Evolutionary conservation across 2,888 invertebrate genomes (phyloP).

Genomic region (Mimas tiliae): DNA sequence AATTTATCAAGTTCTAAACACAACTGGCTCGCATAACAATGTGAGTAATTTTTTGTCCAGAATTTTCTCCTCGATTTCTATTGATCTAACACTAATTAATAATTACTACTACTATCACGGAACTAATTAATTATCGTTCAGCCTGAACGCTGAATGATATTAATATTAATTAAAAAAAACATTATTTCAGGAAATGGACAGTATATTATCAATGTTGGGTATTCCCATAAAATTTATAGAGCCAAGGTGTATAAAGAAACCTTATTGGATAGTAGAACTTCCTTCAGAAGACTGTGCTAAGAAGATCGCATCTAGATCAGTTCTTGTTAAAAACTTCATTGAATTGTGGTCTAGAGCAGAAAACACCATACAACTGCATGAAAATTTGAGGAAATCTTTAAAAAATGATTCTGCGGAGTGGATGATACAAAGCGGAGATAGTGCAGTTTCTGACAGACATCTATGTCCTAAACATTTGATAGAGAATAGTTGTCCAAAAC

Average conservation of each 20-base stretch:
- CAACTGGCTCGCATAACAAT: too few species aligned
- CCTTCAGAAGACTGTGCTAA: conserved; percentile 88
- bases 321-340: conserved; percentile 90
- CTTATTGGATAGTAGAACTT: conserved; percentile 93
- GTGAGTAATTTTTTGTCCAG: too few species aligned
- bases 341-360: conserved; percentile 92
- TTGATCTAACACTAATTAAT: too few species aligned
- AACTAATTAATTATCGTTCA: too few species aligned
- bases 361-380: conserved; percentile 85
- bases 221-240: conserved; percentile 85
- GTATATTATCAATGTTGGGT: conserved; percentile 87
- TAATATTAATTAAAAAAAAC: too few species aligned
- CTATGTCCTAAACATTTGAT: conserved; percentile 82
- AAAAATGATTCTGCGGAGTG: conserved; percentile 59
- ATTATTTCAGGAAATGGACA: conserved; percentile 89
- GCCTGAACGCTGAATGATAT: too few species aligned
- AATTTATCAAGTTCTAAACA: too few species aligned
- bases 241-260: conserved; percentile 85
- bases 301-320: conserved; percentile 91
- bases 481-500: conserved; percentile 76
- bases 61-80: too few species aligned
- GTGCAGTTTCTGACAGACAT: conserved; percentile 45
- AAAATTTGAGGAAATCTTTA: conserved; percentile 83
- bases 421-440: conserved; percentile 40
- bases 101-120: too few species aligned